Evolutionary conservation across 2,113 vertebrate species (phyloP).

Genomic region (Rhabdornis inornatus): DNA sequence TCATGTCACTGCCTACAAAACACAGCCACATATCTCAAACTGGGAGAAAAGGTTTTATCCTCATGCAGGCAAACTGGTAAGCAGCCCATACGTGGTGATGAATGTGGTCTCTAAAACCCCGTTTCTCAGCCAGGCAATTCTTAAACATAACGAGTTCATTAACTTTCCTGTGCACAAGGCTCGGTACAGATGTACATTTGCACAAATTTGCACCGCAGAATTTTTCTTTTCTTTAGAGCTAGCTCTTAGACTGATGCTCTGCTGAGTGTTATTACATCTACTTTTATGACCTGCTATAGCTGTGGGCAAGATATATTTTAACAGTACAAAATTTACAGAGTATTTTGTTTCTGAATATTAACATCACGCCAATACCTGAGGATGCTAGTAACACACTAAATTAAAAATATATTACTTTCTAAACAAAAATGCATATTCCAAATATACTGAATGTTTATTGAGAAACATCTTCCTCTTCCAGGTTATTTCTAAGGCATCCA

Average conservation of each 20-base stretch:
- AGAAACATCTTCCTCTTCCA: background rate
- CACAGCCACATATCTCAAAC: background rate
- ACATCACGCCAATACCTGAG: conserved; percentile 6
- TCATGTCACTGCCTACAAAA: background rate
- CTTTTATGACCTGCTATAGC: conserved; percentile 38
- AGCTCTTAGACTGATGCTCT: conserved; percentile 38
- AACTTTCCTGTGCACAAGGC: conserved; percentile 1
- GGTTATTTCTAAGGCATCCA: background rate
- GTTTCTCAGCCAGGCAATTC: conserved; percentile 14
- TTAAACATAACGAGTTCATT: conserved; percentile 21
- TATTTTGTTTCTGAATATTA: conserved; percentile 39
- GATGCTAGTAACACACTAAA: conserved; percentile 18
- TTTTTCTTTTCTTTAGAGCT: conserved; percentile 42
- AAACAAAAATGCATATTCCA: background rate
- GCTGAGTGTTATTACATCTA: conserved; percentile 41
- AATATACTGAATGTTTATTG: background rate
- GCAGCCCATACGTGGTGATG: background rate
- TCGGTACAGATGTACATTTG: background rate
- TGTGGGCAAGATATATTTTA: conserved; percentile 58
- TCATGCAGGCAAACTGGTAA: background rate
- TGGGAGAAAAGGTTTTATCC: background rate
- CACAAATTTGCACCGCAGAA: background rate
- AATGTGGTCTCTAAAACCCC: background rate
- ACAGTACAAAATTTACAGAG: conserved; percentile 33
- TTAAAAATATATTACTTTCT: conserved; percentile 18